These are phyloP conservation scores for Anodontia alba DNA, from an alignment of 2,888 invertebrate genomes.

Conservation along the genomic window DNA sequence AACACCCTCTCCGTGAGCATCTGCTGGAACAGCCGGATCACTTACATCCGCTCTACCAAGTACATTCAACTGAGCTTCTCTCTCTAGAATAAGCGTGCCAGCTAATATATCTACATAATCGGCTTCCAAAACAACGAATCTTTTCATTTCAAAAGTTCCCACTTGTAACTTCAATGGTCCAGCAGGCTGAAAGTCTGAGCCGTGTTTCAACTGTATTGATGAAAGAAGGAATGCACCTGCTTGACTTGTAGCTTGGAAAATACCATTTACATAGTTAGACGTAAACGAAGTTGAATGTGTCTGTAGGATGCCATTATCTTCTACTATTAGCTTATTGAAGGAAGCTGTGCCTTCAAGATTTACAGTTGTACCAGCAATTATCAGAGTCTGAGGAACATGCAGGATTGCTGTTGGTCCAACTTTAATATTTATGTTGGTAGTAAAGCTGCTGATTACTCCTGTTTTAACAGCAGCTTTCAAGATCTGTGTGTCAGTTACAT, in stretches of 20 bases:
- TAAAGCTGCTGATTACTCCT: conserved; percentile 61
- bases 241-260: conserved; percentile 56
- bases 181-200: conserved; percentile 64
- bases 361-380: conserved; percentile 66
- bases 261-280: conserved; percentile 62
- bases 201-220: conserved; percentile 64
- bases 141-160: conserved; percentile 70
- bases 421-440: conserved; percentile 68
- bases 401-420: conserved; percentile 64
- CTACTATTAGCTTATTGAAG: conserved; percentile 70
- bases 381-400: conserved; percentile 71
- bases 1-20: conserved; percentile 46
- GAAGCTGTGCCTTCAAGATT: conserved; percentile 70
- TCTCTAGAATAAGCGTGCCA: conserved; percentile 67
- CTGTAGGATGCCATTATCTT: conserved; percentile 63
- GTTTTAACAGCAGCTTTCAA: conserved; percentile 70
- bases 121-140: conserved; percentile 68
- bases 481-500: conserved; percentile 62
- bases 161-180: conserved; percentile 62
- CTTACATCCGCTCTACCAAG: conserved; percentile 52
- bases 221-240: conserved; percentile 67
- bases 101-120: conserved; percentile 68
- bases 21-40: conserved; percentile 42
- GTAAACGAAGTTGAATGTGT: conserved; percentile 69
- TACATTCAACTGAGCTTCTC: conserved; percentile 69